phyloP scores from a whole-genome alignment of 2,888 invertebrate genomes.

The Phyllotreta striolata region DNA sequence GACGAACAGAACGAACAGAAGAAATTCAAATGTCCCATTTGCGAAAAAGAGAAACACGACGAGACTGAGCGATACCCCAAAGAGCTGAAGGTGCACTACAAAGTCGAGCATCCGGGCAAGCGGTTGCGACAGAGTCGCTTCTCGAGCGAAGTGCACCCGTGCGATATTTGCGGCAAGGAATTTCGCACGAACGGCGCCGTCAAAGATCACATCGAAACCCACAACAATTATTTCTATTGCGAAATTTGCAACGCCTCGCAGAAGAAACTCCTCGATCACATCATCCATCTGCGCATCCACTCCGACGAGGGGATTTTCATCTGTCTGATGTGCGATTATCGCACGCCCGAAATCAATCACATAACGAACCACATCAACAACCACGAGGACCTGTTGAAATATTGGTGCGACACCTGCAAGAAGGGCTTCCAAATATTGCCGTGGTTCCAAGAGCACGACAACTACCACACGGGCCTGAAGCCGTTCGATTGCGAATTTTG shows the following conservation, averaged over 20 bases:
- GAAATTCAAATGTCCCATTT: conserved; percentile 50
- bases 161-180: conserved; percentile 58
- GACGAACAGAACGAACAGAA: conserved; percentile 27
- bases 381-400: conserved; percentile 60
- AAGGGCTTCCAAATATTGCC: conserved; percentile 66
- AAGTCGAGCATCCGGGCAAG: conserved; percentile 50
- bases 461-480: conserved; percentile 66
- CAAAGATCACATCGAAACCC: conserved; percentile 58
- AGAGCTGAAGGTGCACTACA: conserved; percentile 52
- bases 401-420: conserved; percentile 65
- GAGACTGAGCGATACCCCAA: conserved; percentile 46
- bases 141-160: conserved; percentile 48
- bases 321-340: conserved; percentile 58
- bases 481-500: conserved; percentile 66
- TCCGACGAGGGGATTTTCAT: conserved; percentile 54
- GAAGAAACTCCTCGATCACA: conserved; percentile 57
- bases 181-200: conserved; percentile 53
- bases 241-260: conserved; percentile 56
- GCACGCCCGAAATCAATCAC: conserved; percentile 53
- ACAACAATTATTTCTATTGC: conserved; percentile 58
- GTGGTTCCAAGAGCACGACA: conserved; percentile 67
- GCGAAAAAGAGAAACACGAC: conserved; percentile 49
- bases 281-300: conserved; percentile 56
- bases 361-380: conserved; percentile 56
- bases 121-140: conserved; percentile 49